A percentile compares a stretch with the other conserved stretches of the same genome.
phyloP scores from a whole-genome alignment of 2,888 invertebrate genomes.

The Hanleya hanleyi region DNA sequence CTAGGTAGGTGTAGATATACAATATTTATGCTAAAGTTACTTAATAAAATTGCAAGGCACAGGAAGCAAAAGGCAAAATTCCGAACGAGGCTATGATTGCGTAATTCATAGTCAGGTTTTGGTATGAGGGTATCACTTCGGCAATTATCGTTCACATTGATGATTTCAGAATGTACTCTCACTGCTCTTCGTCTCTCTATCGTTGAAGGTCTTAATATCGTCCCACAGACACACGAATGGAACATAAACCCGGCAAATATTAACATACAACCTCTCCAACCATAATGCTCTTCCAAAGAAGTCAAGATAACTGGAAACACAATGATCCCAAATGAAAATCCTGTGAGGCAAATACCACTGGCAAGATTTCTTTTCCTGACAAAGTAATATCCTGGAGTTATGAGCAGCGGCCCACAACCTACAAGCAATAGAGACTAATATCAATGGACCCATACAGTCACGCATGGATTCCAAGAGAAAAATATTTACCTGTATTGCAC shows the following conservation, averaged over 20 bases:
- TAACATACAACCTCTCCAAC: not conserved
- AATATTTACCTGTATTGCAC: too few relatives aligned
- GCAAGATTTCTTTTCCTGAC: not conserved
- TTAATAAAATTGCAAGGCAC: not conserved
- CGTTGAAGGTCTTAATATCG: not conserved
- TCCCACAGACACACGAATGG: not conserved
- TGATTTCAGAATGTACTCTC: not conserved
- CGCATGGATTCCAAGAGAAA: too few relatives aligned
- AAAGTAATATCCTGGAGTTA: not conserved
- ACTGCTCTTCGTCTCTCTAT: not conserved
- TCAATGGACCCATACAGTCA: too few relatives aligned
- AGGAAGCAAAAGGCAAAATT: not conserved
- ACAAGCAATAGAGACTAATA: too few relatives aligned
- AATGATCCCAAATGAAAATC: not conserved
- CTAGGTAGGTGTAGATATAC: not conserved
- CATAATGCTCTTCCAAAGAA: not conserved
- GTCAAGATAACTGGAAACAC: not conserved
- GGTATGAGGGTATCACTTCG: not conserved
- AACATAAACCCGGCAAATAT: not conserved
- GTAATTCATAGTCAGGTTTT: too few relatives aligned
- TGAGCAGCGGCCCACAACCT: too few relatives aligned
- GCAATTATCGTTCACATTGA: not conserved
- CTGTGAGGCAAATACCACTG: not conserved
- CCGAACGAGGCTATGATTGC: not conserved
- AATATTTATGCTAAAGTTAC: not conserved